A percentile compares a stretch with the other conserved stretches of the same genome.
Evolutionary conservation across 2,797 vertebrate genomes (phyloP).

Genomic region (Acipenser transmontanus): DNA sequence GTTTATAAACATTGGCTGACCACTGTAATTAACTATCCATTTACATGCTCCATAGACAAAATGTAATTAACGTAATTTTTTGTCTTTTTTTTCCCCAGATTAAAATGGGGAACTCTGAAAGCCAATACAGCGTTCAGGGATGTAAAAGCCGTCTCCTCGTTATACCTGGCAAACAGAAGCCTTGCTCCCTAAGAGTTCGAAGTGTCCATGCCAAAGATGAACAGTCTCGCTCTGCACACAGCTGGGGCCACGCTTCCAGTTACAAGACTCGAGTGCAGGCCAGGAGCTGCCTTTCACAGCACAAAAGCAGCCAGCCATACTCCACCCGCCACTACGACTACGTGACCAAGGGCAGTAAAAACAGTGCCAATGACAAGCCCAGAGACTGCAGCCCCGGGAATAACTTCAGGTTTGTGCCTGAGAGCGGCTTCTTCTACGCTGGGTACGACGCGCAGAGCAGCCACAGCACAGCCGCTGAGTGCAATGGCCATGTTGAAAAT

Average conservation of each 20-base stretch:
- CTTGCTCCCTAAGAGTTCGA: slow-evolving; percentile 72
- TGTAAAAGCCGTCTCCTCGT: slow-evolving; percentile 63
- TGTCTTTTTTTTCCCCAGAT: slow-evolving; percentile 45
- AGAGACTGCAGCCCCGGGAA: too few species aligned
- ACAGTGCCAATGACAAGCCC: slow-evolving; percentile 23
- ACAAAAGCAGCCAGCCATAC: slow-evolving; percentile 75
- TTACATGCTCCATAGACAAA: too few species aligned
- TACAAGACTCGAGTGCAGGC: slow-evolving; percentile 79
- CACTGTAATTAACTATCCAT: too few species aligned
- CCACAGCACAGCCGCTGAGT: slow-evolving; percentile 43
- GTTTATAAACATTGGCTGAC: too few species aligned
- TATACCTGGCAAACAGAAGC: slow-evolving; percentile 71
- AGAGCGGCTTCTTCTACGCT: slow-evolving; percentile 57
- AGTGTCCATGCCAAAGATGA: slow-evolving; percentile 71
- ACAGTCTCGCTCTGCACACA: slow-evolving; percentile 61
- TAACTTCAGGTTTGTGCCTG: slow-evolving; percentile 40
- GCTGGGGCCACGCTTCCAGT: slow-evolving; percentile 67
- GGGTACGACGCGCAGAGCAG: slow-evolving; percentile 33
- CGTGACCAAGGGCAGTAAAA: slow-evolving; percentile 56
- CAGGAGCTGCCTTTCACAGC: slow-evolving; percentile 79
- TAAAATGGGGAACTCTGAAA: slow-evolving; percentile 92
- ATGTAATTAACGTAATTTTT: too few species aligned
- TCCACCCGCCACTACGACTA: slow-evolving; percentile 63
- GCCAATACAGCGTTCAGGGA: slow-evolving; percentile 88
- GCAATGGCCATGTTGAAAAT: slow-evolving; percentile 58